Conservation (phyloP, 2,888 invertebrate genomes). For the Pristionchus entomophagus region DNA sequence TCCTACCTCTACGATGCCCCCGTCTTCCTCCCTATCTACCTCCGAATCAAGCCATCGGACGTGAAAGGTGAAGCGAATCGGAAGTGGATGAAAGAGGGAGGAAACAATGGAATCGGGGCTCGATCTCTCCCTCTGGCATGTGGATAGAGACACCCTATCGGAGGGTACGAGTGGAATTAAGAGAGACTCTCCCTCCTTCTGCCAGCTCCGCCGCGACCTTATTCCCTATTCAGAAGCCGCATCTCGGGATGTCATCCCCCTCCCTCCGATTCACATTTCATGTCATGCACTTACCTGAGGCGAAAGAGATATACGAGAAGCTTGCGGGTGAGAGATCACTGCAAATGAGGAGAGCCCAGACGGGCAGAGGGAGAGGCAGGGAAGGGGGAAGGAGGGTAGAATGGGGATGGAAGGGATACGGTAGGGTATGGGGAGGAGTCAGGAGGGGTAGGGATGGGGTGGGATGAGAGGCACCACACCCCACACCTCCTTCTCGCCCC, state of each 20-base stretch:
- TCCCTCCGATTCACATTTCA: too few relatives aligned
- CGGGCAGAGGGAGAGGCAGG: not conserved
- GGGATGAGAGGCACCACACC: not conserved
- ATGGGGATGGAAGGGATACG: conserved; percentile 6
- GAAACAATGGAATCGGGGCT: conserved; percentile 20
- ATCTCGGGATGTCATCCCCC: not conserved
- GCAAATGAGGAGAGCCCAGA: not conserved
- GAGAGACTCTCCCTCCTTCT: not conserved
- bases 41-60: not conserved
- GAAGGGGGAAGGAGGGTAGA: conserved; percentile 30
- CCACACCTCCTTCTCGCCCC: not conserved
- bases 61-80: conserved; percentile 25
- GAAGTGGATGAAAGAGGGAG: not conserved
- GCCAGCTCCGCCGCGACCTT: too few relatives aligned
- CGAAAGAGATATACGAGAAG: not conserved
- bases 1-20: not conserved
- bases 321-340: not conserved
- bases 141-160: too few relatives aligned
- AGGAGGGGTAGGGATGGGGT: not conserved
- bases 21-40: not conserved
- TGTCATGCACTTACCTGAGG: conserved; percentile 29
- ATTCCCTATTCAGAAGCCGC: not conserved
- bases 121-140: too few relatives aligned
- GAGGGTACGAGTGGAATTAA: not conserved
- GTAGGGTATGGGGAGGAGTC: conserved; percentile 16